These are phyloP conservation scores for Drosophila parvula DNA, from an alignment of 1,140 invertebrate species.

Conservation along the genomic window DNA sequence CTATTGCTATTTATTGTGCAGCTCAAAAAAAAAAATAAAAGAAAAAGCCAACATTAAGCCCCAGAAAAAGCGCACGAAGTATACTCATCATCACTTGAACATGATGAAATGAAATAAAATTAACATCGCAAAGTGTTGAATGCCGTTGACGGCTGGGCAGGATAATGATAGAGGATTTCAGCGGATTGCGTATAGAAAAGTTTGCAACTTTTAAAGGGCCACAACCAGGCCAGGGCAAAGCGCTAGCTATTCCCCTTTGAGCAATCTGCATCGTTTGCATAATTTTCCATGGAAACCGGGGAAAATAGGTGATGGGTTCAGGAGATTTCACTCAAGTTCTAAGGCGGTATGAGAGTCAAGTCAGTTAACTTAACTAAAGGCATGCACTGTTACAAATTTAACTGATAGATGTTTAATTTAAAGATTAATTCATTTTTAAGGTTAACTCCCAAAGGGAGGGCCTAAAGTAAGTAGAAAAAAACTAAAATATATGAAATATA, in stretches of 20 bases:
- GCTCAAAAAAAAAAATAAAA: background rate
- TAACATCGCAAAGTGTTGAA: constrained; percentile 56
- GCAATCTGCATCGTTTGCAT: constrained; percentile 62
- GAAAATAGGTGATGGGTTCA: constrained; percentile 25
- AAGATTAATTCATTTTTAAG: no score
- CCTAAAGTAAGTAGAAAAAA: no score
- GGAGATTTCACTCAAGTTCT: background rate
- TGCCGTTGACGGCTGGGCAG: background rate
- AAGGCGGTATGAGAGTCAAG: background rate
- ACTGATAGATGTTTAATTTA: no score
- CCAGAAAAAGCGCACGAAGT: constrained; percentile 36
- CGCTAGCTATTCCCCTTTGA: background rate
- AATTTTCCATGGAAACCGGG: constrained; percentile 58
- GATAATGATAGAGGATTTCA: constrained; percentile 32
- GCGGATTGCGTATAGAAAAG: constrained; percentile 33
- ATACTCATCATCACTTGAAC: constrained; percentile 61
- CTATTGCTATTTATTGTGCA: constrained; percentile 8
- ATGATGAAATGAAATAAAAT: constrained; percentile 72
- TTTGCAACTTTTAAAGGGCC: constrained; percentile 38
- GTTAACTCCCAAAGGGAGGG: no score
- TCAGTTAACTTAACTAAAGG: background rate
- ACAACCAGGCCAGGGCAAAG: background rate
- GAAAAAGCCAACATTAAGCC: constrained; percentile 36
- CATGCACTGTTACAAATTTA: background rate
- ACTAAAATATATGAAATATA: no score